Evolutionary conservation across 2,888 invertebrate genomes (phyloP).

Genomic region (Xylocampa areola): DNA sequence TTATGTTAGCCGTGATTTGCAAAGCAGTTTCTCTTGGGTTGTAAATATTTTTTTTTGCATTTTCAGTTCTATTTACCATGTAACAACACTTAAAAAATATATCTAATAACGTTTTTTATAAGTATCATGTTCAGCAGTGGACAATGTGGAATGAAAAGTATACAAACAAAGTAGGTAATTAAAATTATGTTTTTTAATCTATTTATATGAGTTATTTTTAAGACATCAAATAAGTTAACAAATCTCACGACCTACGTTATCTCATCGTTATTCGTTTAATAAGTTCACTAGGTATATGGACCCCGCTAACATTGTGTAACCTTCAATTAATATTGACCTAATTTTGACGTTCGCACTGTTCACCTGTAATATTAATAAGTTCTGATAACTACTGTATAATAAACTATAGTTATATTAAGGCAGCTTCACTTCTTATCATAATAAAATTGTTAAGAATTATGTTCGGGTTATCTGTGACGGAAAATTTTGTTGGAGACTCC

Average conservation of each 20-base stretch:
- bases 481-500: neutral
- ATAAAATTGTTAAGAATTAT: constrained; percentile 8
- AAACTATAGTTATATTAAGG: constrained; percentile 2
- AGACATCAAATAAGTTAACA: no score
- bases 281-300: constrained; percentile 13
- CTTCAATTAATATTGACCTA: constrained; percentile 26
- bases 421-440: neutral
- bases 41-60: no score
- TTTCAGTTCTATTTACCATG: no score
- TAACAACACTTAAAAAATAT: no score
- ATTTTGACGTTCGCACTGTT: constrained; percentile 11
- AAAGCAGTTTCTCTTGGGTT: no score
- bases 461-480: constrained; percentile 6
- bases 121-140: no score
- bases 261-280: constrained; percentile 1
- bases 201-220: no score
- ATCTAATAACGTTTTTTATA: no score
- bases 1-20: no score
- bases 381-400: constrained; percentile 10
- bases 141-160: no score
- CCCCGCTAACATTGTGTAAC: constrained; percentile 18
- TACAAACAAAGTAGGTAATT: no score
- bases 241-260: constrained; percentile 2
- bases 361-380: constrained; percentile 11
- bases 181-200: no score